Conservation (phyloP, 30 jellyfish, hydroid and myxozoan genomes). For the Haliclystus octoradiatus region DNA sequence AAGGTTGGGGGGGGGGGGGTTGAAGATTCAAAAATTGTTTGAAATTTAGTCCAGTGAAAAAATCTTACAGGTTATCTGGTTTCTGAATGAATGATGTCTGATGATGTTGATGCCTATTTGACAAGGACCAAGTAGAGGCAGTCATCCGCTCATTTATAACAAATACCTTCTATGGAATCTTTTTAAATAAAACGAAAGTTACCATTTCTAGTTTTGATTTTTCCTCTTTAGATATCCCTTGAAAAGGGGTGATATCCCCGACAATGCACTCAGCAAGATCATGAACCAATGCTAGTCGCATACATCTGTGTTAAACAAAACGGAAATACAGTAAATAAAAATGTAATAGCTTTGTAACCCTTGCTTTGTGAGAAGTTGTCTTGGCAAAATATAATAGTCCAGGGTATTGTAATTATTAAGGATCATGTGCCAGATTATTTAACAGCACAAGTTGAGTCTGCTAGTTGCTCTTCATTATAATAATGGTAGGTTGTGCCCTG, state of each 20-base stretch:
- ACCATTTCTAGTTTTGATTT: slow-evolving; percentile 61
- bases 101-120: not conserved
- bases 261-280: slow-evolving; percentile 92
- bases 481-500: too few species aligned
- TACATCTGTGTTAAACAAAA: slow-evolving; percentile 24
- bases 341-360: too few species aligned
- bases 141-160: not conserved
- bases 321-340: not conserved
- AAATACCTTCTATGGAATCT: too few species aligned
- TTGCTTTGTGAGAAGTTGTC: too few species aligned
- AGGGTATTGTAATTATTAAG: too few species aligned
- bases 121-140: not conserved
- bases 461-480: too few species aligned
- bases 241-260: slow-evolving; percentile 83
- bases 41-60: too few species aligned
- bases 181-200: not conserved
- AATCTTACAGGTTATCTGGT: not conserved
- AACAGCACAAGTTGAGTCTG: too few species aligned
- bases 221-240: slow-evolving; percentile 67
- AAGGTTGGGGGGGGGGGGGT: too few species aligned
- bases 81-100: not conserved
- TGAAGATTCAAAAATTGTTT: too few species aligned
- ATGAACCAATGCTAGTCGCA: slow-evolving; percentile 79
- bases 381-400: too few species aligned
- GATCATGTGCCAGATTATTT: too few species aligned